Evolutionary conservation across 2,113 vertebrate genomes (phyloP).

Genomic region (Aegotheles bennettii): DNA sequence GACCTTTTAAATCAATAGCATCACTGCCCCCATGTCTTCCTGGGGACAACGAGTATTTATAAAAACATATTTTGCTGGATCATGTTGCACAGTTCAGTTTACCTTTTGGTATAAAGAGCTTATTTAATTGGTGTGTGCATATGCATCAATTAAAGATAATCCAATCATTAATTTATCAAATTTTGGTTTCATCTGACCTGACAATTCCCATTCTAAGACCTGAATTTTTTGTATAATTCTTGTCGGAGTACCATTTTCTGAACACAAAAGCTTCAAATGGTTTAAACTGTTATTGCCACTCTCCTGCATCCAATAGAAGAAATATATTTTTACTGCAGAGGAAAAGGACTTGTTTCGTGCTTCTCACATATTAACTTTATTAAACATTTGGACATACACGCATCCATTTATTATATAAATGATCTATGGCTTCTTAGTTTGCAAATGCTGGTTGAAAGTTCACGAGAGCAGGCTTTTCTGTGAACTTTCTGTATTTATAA

Average conservation of each 20-base stretch:
- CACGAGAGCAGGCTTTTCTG: slow-evolving; percentile 6
- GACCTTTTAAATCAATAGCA: not conserved
- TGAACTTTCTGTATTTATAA: slow-evolving; percentile 22
- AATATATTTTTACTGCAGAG: slow-evolving; percentile 10
- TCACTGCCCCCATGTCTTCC: not conserved
- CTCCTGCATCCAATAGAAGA: not conserved
- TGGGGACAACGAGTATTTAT: not conserved
- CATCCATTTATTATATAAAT: slow-evolving; percentile 23
- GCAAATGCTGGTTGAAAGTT: slow-evolving; percentile 18
- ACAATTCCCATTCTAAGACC: not conserved
- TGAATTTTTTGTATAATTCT: not conserved
- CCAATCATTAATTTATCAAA: not conserved
- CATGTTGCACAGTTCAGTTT: not conserved
- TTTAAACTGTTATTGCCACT: not conserved
- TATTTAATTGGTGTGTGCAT: not conserved
- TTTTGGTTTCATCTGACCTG: not conserved
- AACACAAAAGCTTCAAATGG: not conserved
- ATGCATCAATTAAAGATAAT: not conserved
- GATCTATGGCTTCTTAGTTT: slow-evolving; percentile 27
- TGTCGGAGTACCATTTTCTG: not conserved
- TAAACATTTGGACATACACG: slow-evolving; percentile 5
- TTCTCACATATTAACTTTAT: slow-evolving; percentile 41
- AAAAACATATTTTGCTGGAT: not conserved
- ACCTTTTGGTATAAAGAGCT: not conserved
- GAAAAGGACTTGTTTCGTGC: slow-evolving; percentile 16